These are phyloP conservation scores for Xiphias gladius DNA, from an alignment of 2,113 vertebrate species.

Conservation along the genomic window DNA sequence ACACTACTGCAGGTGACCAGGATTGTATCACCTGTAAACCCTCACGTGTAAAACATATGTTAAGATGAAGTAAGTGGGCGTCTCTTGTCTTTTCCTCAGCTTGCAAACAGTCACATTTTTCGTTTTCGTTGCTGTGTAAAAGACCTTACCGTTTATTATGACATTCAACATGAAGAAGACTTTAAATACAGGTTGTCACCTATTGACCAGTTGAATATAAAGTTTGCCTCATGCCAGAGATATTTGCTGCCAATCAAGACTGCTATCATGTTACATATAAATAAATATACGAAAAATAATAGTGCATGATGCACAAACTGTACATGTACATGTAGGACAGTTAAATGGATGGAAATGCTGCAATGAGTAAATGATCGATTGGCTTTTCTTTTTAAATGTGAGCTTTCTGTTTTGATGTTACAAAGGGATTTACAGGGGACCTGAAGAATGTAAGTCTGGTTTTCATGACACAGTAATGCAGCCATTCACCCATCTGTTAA, in stretches of 20 bases:
- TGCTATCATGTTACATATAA: not conserved
- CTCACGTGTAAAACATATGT: not conserved
- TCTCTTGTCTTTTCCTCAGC: not conserved
- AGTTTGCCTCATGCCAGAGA: conserved; percentile 14
- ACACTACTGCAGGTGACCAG: not conserved
- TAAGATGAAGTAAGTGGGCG: not conserved
- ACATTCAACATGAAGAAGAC: not conserved
- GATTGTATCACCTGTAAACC: not conserved
- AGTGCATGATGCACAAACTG: not conserved
- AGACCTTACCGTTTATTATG: not conserved
- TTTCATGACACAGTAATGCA: not conserved
- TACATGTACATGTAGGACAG: not conserved
- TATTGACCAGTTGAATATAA: not conserved
- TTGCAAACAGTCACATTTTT: not conserved
- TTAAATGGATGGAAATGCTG: conserved; percentile 6
- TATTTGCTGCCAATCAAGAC: not conserved
- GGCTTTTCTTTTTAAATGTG: not conserved
- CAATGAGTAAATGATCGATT: not conserved
- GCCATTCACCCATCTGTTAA: not conserved
- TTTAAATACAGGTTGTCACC: not conserved
- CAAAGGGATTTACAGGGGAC: not conserved
- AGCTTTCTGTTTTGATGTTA: not conserved
- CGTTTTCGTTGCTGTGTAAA: not conserved
- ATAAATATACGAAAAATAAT: not conserved
- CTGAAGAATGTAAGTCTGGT: conserved; percentile 15